These are phyloP conservation scores for Urocynchramus pylzowi DNA, from an alignment of 2,113 vertebrate species.

Conservation along the genomic window DNA sequence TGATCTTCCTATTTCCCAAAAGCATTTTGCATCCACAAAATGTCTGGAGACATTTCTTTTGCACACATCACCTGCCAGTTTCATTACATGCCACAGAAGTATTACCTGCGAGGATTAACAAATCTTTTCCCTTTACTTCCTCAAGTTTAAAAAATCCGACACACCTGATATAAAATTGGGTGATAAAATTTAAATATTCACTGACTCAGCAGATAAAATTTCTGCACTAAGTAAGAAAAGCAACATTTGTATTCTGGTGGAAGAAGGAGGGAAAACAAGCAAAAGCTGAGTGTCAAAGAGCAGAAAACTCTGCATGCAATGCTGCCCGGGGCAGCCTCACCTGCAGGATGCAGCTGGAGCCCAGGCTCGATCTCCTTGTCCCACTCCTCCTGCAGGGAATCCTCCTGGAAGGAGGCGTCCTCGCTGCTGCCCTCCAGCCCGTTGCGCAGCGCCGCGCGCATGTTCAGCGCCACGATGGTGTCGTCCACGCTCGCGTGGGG, in stretches of 20 bases:
- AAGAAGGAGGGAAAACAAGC: not conserved
- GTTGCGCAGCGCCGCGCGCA: constrained; percentile 75
- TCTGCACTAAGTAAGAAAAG: not conserved
- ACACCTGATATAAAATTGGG: rapidly evolving
- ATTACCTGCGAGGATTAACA: not conserved
- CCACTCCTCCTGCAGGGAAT: constrained; percentile 85
- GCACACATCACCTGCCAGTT: rapidly evolving
- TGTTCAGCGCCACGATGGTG: constrained; percentile 87
- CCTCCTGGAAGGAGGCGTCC: constrained; percentile 85
- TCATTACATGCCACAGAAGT: rapidly evolving
- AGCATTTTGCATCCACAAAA: not conserved
- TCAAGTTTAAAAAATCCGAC: not conserved
- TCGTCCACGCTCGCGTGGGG: constrained; percentile 67
- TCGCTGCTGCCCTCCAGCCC: constrained; percentile 88
- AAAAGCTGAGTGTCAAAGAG: not conserved
- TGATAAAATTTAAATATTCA: not conserved
- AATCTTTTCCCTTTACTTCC: not conserved
- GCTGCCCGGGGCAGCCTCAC: not conserved
- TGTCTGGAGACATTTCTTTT: not conserved
- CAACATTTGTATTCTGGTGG: not conserved
- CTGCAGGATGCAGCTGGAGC: constrained; percentile 83
- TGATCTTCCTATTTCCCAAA: not conserved
- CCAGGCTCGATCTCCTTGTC: constrained; percentile 75
- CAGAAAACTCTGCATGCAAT: rapidly evolving
- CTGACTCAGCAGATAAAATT: not conserved